Base-by-base conservation (phyloP, 2,888 invertebrate genomes). In the Orchesella flavescens region DNA sequence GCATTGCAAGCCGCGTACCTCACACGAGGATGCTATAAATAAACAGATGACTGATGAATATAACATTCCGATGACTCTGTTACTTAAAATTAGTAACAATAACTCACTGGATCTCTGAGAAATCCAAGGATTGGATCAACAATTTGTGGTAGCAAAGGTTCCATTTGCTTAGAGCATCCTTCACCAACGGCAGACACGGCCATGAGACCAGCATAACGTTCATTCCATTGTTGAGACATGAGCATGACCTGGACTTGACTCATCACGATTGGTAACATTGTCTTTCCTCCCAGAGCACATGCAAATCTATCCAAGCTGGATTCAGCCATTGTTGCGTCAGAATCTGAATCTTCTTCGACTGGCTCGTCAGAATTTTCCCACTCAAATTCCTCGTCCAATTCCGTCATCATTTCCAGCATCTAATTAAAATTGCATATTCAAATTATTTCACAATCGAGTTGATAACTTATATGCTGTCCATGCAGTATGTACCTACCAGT, bases 111-210 rank as follows among this genome's bases (percentile, higher is more conserved):
- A 90, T 98, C 97, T 88, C 93, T 93, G 23, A 97, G 92, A 90
- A 94, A 97, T 88, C 94, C 95, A 84, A 97, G 92, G 55, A 99
- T 95, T 55, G 96, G 97, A 59, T 95, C 94, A 91, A 99, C 95
- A 53, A 99, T 95, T 91, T 96, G 95, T 78, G 94, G 94, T n/a
- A 99, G 92, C 92, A 98, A 94, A 74, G 93, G 92, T 90, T 98
- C 98, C 99, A 99, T 99, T 91, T 98, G 97, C 90, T 97, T 96
- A 90, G 97, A 97, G 90, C 99, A 99, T 23, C 99, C 99, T 92
- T 99, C 99, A 4, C 99, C 99, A 83, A 98, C 96, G 0, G 98
- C 97, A 7, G 98, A 99, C 66, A 99, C 94, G 0, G 99, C 99
- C 98, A 99, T 99, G 53, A 99, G 92, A 1, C 97, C 99, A 59